Evolutionary conservation across 2,113 vertebrate genomes (phyloP), one percentile per base, ranked within the genome.

Genomic region (Capreolus pygargus): DNA sequence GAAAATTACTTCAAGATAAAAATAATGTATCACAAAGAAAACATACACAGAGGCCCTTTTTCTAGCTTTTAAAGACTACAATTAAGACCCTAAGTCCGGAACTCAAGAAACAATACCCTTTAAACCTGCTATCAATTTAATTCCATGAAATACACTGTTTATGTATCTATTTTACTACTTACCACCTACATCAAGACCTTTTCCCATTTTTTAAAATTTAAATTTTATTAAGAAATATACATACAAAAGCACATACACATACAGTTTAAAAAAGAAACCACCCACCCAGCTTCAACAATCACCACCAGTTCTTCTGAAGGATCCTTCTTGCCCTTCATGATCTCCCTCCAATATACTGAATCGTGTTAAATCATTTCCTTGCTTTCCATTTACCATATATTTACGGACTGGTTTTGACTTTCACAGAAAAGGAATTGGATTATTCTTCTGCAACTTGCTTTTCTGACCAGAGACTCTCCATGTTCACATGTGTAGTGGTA

Each of bases 171-270:
- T 86, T 90, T 79, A 93, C 74, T 85, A 96, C 86, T 92, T 25
- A 97, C 97, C 97, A 86, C 93, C 95, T 97, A 96, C 76, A 96
- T 83, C 94, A 95, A 97, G 89, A 92, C 57, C 91, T 93, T 94
- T 96, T 96, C 96, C 96, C 95, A 95, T 92, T 93, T 78, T 94
- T 94, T 91, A 36, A 88, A 94, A 90, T 88, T 95, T 78, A 70
- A 30, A 86, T 94, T 98, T 98, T 98, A 98, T 97, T 98, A 94
- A 92, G 92, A 98, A 97, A 91, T 45, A 91, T 89, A 97, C 91
- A 98, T 83, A 97, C 97, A 97, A 94, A 96, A 98, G 55, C 95
- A 98, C 89, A 93, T 23, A 88, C 70, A 96, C 90, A 96, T 78
- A 97, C 95, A 97, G 43, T 74, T 93, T 70, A 50, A 55, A 96